Base-by-base conservation (phyloP, 2,113 vertebrate species). In the Ctenomys sociabilis region DNA sequence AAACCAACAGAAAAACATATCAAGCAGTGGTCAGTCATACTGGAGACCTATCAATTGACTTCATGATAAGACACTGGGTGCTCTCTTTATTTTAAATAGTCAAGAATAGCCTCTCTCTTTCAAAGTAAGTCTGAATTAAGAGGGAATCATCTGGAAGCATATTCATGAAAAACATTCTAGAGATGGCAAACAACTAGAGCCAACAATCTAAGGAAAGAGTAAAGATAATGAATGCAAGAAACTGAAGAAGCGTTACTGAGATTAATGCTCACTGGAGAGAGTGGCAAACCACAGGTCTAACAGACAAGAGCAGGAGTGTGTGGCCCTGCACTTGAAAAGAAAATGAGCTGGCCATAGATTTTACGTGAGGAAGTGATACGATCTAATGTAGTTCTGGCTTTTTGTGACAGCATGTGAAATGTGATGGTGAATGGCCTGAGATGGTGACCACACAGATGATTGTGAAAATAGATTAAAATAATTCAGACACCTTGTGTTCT, bases 121-220 rank as follows among this genome's bases (percentile, higher is more conserved):
- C 35, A 96, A 85, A 30, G 5, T 14, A 28, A 75, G 22, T 59
- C n/a, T 91, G 52, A 70, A 95, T 88, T 92, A 77, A 85, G 70
- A 73, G 95, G 85, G 40, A 90, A 72, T 22, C 16, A 93, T 5
- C 17, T 28, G 78, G 78, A 80, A 93, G 37, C 54, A 66, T 83
- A 22, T 73, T 54, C 45, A 45, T 22, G 22, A 57, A 91, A 8
- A 73, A 1, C 1, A 75, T 81, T 81, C 49, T 28, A 83, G 63
- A 92, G 59, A 83, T 8, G 22, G 21, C 66, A 80, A 73, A 54
- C 0, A 85, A 14, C 45, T 45, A 43, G 22, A 37, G 35, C 21
- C 32, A 72, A 63, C 82, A 11, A 5, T n/a, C 43, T 30, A 54
- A 54, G 43, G 40, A 88, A 43, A 32, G 66, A 88, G 87, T 52